Evolutionary conservation across 2,888 invertebrate genomes (phyloP).

Genomic region (Drosophila eohydei): DNA sequence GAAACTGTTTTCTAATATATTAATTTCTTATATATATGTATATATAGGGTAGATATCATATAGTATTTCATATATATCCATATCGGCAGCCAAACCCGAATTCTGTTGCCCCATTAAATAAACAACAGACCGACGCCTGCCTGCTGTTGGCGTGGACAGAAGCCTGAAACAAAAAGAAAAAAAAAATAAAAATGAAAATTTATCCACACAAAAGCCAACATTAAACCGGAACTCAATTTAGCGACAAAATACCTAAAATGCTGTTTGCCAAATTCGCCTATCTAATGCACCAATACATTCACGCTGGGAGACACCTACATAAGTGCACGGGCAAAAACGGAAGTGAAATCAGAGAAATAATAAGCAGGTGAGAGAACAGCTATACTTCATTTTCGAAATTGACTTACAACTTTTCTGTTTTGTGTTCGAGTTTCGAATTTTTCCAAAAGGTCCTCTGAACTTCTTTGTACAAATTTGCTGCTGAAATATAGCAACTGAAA

Average conservation of each 20-base stretch:
- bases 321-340: slow-evolving; percentile 3
- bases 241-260: slow-evolving; percentile 75
- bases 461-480: too few relatives aligned
- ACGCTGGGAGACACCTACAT: background rate
- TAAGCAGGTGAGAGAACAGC: too few relatives aligned
- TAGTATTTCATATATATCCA: background rate
- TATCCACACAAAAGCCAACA: slow-evolving; percentile 53
- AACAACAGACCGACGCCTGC: slow-evolving; percentile 26
- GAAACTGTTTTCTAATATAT: background rate
- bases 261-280: slow-evolving; percentile 59
- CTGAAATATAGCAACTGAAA: background rate
- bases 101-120: slow-evolving; percentile 47
- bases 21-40: background rate
- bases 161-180: slow-evolving; percentile 9
- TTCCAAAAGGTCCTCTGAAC: too few relatives aligned
- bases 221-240: slow-evolving; percentile 77
- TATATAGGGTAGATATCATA: background rate
- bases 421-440: too few relatives aligned
- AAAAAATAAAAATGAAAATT: slow-evolving; percentile 2
- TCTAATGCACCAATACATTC: slow-evolving; percentile 20
- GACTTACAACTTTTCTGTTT: background rate
- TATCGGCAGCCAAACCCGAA: slow-evolving; percentile 34
- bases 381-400: background rate
- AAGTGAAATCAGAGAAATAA: background rate
- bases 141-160: slow-evolving; percentile 13